Percentiles rank a stretch among this genome's conserved stretches.
Evolutionary conservation across 2,113 vertebrate species (phyloP).

Genomic region (Hypocryptadius cinnamomeus): DNA sequence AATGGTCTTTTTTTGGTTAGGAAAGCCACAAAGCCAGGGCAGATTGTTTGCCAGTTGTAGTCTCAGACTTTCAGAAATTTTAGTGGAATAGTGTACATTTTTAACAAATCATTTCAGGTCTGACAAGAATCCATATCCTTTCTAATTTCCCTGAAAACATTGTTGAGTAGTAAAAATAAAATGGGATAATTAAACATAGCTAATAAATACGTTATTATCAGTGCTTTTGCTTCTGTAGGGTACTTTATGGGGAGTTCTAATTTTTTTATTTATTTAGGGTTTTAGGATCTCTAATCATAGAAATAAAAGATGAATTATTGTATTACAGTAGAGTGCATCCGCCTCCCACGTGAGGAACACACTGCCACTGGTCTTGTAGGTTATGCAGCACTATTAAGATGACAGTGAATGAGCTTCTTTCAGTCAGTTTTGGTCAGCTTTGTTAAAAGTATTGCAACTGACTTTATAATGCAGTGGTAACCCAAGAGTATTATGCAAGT

Average conservation of each 20-base stretch:
- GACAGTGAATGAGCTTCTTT: background rate
- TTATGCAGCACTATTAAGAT: background rate
- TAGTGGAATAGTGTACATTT: background rate
- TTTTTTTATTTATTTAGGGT: background rate
- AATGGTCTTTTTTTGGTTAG: conserved; percentile 1
- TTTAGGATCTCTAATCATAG: background rate
- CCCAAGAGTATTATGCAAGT: background rate
- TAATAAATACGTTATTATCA: background rate
- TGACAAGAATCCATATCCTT: background rate
- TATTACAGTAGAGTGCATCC: background rate
- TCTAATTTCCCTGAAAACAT: background rate
- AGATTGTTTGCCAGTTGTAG: background rate
- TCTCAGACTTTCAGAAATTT: background rate
- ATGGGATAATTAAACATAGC: background rate
- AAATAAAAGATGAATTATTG: background rate
- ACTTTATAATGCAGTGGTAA: background rate
- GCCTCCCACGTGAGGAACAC: background rate
- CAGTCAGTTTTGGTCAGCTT: background rate
- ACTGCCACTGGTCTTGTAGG: background rate
- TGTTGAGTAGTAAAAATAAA: background rate
- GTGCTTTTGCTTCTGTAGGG: background rate
- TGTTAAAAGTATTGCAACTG: background rate
- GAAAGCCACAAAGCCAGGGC: background rate
- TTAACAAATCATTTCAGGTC: background rate
- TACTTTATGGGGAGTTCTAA: background rate